Base-by-base conservation (phyloP, 2,888 invertebrate species). In the Dryomyza anilis region DNA sequence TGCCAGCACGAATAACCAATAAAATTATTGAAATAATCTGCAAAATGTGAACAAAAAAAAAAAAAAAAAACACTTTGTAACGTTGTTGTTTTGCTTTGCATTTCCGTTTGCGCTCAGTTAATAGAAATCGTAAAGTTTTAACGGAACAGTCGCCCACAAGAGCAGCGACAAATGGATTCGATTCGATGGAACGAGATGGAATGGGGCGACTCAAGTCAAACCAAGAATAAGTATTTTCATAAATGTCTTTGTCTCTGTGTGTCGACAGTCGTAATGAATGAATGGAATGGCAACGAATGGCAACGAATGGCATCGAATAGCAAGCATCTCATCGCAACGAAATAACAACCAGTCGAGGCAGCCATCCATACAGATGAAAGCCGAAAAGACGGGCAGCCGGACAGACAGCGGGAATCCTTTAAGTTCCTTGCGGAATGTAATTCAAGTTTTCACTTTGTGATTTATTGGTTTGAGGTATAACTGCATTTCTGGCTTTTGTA, bases 401-500 rank as follows among this genome's bases (percentile, higher is more conserved):
- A 70, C 68, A 69, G 69, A 64, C 75, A 71, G 70, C 71, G 70
- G 68, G 75, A 76, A 74, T 75, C 73, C 77, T 73, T 76, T 74
- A 75, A 74, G 74, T 73, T 70, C 21, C 55, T 52, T 76, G 69
- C 69, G 68, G 63, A 73, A 71, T 74, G 71, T 74, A 76, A 76
- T 78, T 72, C 75, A 73, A 73, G 76, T 76, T 78, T 77, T 72
- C 77, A 76, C 75, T 73, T 73, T 75, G 76, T 77, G 77, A 78
- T 78, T 77, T 78, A 77, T 77, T 72, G 77, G 78, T 75, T 75
- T 71, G 73, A 74, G 75, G 72, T 74, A 74, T 74, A 78, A 77
- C 76, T 78, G 76, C 76, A 76, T 75, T 78, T 76, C 71, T 70
- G 72, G 70, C 76, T 76, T 74, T 72, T 23, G 52, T 33, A 14